Conservation (phyloP, 2,113 vertebrate genomes). For the Xiphophorus maculatus region DNA sequence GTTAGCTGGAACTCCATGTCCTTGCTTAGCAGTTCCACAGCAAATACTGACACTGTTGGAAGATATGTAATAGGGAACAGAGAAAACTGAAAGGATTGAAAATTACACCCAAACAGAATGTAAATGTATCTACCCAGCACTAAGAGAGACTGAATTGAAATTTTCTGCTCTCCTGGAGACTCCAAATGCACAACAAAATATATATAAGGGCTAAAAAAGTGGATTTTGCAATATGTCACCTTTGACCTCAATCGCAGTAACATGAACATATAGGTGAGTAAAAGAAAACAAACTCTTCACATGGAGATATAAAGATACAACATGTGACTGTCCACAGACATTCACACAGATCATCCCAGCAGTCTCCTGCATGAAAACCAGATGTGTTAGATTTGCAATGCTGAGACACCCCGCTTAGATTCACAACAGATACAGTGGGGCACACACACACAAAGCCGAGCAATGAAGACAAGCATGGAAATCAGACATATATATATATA, state of each 20-base stretch:
- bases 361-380: slow-evolving; percentile 30
- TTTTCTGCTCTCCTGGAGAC: too few species aligned
- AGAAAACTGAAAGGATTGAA: too few species aligned
- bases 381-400: slow-evolving; percentile 44
- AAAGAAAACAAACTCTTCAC: slow-evolving; percentile 1
- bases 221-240: neutral
- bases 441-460: neutral
- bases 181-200: too few species aligned
- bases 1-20: too few species aligned
- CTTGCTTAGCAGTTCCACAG: too few species aligned
- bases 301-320: slow-evolving; percentile 12
- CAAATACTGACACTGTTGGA: too few species aligned
- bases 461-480: slow-evolving; percentile 6
- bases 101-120: too few species aligned
- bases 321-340: neutral
- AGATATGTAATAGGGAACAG: too few species aligned
- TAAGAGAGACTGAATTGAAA: too few species aligned
- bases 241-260: too few species aligned
- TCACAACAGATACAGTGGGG: slow-evolving; percentile 21
- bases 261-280: slow-evolving; percentile 2
- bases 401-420: slow-evolving; percentile 24
- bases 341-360: neutral
- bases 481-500: slow-evolving; percentile 31
- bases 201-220: too few species aligned
- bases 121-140: too few species aligned